Evolutionary conservation across 2,113 vertebrate genomes (phyloP), one percentile per base, ranked within the genome.

Genomic region (Dicerorhinus sumatrensis): DNA sequence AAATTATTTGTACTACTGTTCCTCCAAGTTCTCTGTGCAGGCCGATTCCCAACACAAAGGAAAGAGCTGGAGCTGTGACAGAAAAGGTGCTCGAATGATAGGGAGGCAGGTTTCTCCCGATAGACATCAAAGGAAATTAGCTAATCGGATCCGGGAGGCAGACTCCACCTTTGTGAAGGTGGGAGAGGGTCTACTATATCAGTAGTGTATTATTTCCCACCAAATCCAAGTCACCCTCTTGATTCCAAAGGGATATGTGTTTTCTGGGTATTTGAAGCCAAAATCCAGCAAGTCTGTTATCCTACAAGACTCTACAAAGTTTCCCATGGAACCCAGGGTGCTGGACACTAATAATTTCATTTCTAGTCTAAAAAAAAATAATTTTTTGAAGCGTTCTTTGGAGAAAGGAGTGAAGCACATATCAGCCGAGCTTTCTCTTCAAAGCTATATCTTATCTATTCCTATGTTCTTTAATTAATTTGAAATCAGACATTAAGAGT

Each of bases 401-500:
- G n/a, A 89, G 31, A 73, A 62, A 65, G 12, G 33, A 60, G 36
- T 5, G 39, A 48, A 56, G 65, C 17, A 23, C 11, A 0, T 86
- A 27, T 94, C 80, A 91, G 23, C 17, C 36, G 12, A 21, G 70
- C 6, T 60, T 87, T 46, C 9, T 80, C 23, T 89, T 94, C 63
- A 36, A 21, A 92, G 70, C 42, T 73, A 0, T 73, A 12, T 39
- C 20, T 25, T 58, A 48, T 18, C 36, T 80, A 36, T 63, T 67
- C 56, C 48, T 93, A 20, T 6, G 46, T 54, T 86, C 11, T 84
- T 33, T 67, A 54, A 82, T 94, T 48, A 36, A 58, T 76, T 56
- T 62, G 48, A 95, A 86, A 89, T 77, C 27, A 84, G 33, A 80
- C 63, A 21, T 70, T 77, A 18, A 89, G 70, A 36, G 39, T 80